phyloP scores from a whole-genome alignment of 2,113 vertebrate genomes.

The Loxodonta africana region DNA sequence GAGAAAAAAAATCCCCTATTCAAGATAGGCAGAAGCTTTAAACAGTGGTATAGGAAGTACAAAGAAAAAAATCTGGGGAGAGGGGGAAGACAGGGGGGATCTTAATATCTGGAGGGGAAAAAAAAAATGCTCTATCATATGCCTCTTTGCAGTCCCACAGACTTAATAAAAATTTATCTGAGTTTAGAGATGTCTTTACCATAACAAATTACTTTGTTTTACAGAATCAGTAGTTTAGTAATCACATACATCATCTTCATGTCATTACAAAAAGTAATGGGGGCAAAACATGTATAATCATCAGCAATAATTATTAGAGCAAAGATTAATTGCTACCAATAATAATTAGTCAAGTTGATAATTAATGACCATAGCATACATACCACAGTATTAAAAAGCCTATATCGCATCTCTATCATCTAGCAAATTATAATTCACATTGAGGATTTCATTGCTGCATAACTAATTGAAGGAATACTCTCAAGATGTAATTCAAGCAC shows the following conservation, averaged over 20 bases:
- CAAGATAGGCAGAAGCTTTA: background rate
- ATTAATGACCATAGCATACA: constrained; percentile 74
- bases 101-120: background rate
- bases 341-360: constrained; percentile 84
- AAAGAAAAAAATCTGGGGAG: background rate
- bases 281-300: constrained; percentile 74
- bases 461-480: constrained; percentile 74
- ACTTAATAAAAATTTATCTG: constrained; percentile 59
- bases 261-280: constrained; percentile 67
- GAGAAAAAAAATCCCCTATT: background rate
- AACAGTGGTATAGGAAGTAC: background rate
- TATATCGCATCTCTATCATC: constrained; percentile 72
- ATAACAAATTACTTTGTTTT: constrained; percentile 53
- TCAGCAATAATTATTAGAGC: constrained; percentile 81
- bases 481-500: constrained; percentile 54
- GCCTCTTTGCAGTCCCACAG: background rate
- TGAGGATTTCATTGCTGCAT: constrained; percentile 57
- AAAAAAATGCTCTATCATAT: background rate
- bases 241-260: constrained; percentile 60
- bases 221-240: constrained; percentile 48
- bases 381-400: constrained; percentile 71
- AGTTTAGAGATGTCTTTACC: background rate
- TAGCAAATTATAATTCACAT: constrained; percentile 70
- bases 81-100: background rate
- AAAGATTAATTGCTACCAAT: constrained; percentile 82